Base-by-base conservation (phyloP, 2,797 vertebrate genomes). In the Falco cherrug region DNA sequence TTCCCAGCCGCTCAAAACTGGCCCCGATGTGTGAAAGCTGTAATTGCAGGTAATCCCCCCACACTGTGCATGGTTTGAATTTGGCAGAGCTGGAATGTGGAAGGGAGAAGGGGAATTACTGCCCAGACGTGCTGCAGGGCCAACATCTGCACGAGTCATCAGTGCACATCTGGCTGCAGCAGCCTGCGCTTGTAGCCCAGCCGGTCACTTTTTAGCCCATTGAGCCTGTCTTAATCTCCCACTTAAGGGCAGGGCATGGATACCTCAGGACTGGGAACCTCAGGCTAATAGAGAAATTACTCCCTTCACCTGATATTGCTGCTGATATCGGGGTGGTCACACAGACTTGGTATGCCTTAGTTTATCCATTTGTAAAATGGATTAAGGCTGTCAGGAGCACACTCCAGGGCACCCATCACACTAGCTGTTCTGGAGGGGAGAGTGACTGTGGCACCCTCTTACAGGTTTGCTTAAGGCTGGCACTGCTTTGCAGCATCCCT, bases 61-160 rank as follows among this genome's bases (percentile, higher is more conserved):
- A 0, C 81, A 31, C 57, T 5, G 54, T 0, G 69, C 92, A 87
- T 97, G 95, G 93, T 97, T 97, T 97, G 93, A 95, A 96, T 97
- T 97, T 97, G 94, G 76, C 75, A 87, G 86, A 75, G 69, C 69
- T 87, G 92, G 93, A 97, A 93, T 93, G 95, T 92, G 54, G 53
- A 91, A 83, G 14, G 87, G 75, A 97, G 81, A 96, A 85, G n/a
- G 82, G 87, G 96, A 97, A 95, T 95, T 95, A 92, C 56, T 90
- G 88, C 84, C 92, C 84, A 71, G 93, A 95, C 31, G 0, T 0
- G 76, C 92, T 80, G 71, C 90, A 26, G 90, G 96, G 95, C 95
- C 97, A 95, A 96, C 97, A 96, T 96, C 97, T 97, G 96, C 54
- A n/a, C 1, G 57, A 96, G 84, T 85, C 94, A 96, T 97, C 96